Evolutionary conservation across 2,797 vertebrate genomes (phyloP), one percentile per base, ranked within the genome.

Genomic region (Sebastes steindachneri): DNA sequence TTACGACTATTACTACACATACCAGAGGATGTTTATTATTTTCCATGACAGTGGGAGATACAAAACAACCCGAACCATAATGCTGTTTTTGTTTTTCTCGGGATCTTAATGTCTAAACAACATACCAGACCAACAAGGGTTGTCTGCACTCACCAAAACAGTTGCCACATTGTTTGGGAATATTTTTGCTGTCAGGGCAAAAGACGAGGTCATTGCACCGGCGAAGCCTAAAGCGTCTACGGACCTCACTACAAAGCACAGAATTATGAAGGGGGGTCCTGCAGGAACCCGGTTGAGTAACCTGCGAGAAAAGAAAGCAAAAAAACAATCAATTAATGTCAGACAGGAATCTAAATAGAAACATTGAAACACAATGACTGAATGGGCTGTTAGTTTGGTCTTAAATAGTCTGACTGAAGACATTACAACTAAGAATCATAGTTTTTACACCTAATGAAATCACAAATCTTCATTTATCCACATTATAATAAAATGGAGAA

Each of bases 81-180:
- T 62, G 63, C 41, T 65, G 54, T 65, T 55, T 55, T 64, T 90
- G 84, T 94, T 68, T 37, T 84, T 28, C 87, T 72, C 75, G 65
- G 87, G 81, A 90, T 85, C 63, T 67, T 69, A 71, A 80, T 59
- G 69, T 64, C 82, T 68, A 69, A 87, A 90, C 90, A 90, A 80
- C 89, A 92, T 85, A 31, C 87, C 86, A 73, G 51, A 15, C 4
- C 80, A 91, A 74, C 79, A 80, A 87, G 31, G n/a, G 59, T n/a
- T 23, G 73, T 81, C 79, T 76, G 33, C 83, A 92, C 97, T 95
- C 95, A 99, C 98, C 97, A 99, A 1, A 64, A 98, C 96, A 87
- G 98, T 99, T 1, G 97, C 98, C 90, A 99, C 95, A 79, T 97
- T 98, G 91, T 95, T 94, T 17, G 98, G 98, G 90, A 99, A 99